Evolutionary conservation across 2,888 invertebrate genomes (phyloP).

Genomic region (Orchesella flavescens): DNA sequence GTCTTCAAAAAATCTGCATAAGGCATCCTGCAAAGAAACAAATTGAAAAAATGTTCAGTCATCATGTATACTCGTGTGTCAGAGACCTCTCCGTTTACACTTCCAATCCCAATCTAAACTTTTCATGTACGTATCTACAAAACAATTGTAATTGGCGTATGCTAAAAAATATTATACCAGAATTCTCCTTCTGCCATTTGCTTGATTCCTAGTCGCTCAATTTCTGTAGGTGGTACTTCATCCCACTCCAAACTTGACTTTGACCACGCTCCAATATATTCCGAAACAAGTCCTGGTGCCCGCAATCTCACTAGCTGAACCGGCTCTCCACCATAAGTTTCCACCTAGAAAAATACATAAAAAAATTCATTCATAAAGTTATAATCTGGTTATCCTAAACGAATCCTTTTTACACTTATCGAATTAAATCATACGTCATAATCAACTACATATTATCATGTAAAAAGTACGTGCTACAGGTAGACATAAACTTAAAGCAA

Average conservation of each 20-base stretch:
- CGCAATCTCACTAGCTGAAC: constrained; percentile 83
- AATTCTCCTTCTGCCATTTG: constrained; percentile 83
- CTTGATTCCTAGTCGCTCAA: constrained; percentile 81
- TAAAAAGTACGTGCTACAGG: too few species aligned
- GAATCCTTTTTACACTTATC: too few species aligned
- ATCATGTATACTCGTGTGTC: not conserved
- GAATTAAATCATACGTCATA: too few species aligned
- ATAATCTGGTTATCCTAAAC: too few species aligned
- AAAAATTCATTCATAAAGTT: not conserved
- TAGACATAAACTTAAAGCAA: too few species aligned
- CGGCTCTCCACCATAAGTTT: constrained; percentile 81
- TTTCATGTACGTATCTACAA: too few species aligned
- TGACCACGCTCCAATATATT: constrained; percentile 83
- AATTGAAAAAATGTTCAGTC: not conserved
- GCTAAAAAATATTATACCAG: constrained; percentile 77
- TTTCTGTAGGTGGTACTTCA: constrained; percentile 82
- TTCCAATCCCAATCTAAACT: too few species aligned
- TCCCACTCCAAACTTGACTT: constrained; percentile 82
- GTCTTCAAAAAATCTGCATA: constrained; percentile 87
- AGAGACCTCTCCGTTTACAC: too few species aligned
- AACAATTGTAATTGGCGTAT: too few species aligned
- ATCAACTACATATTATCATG: too few species aligned
- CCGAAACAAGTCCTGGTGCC: constrained; percentile 79
- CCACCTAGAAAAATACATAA: constrained; percentile 76
- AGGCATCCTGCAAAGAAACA: constrained; percentile 80